These are phyloP conservation scores for Heterodera carotae DNA, from an alignment of 1,140 invertebrate genomes.

Conservation along the genomic window DNA sequence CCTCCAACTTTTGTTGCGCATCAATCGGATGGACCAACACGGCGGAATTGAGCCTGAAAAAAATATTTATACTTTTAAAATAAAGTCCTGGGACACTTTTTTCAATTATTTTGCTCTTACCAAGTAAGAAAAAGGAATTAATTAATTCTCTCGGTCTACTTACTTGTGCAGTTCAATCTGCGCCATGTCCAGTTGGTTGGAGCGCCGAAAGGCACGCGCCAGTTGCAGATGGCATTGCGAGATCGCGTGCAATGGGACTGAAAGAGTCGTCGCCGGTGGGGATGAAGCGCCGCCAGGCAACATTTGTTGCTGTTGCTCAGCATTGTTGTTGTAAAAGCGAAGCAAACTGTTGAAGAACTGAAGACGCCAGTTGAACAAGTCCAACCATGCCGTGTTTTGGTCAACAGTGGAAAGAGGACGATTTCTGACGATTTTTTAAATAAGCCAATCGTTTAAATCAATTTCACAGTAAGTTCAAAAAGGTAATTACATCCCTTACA, in stretches of 20 bases:
- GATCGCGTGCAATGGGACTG: slow-evolving; percentile 41
- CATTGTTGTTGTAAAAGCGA: slow-evolving; percentile 36
- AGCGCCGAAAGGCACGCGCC: slow-evolving; percentile 41
- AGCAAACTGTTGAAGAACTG: slow-evolving; percentile 37
- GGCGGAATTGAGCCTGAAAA: slow-evolving; percentile 32
- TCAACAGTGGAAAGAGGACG: slow-evolving; percentile 44
- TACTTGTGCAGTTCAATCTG: slow-evolving; percentile 41
- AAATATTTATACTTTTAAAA: slow-evolving; percentile 3
- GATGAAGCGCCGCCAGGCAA: not conserved
- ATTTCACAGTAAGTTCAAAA: too few species aligned
- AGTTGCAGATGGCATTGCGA: slow-evolving; percentile 43
- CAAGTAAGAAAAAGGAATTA: too few species aligned
- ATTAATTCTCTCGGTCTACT: too few species aligned
- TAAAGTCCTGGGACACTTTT: not conserved
- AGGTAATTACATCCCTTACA: too few species aligned
- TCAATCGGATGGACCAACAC: slow-evolving; percentile 38
- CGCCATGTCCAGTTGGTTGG: slow-evolving; percentile 48
- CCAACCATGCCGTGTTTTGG: slow-evolving; percentile 42
- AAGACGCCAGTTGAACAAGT: slow-evolving; percentile 48
- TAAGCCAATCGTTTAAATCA: too few species aligned
- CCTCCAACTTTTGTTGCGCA: slow-evolving; percentile 38
- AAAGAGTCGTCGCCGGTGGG: not conserved
- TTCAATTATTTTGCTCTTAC: too few species aligned
- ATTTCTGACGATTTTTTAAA: slow-evolving; percentile 36
- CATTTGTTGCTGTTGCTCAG: not conserved